Evolutionary conservation across 2,113 vertebrate genomes (phyloP), one percentile per base, ranked within the genome.

Genomic region (Podiceps cristatus): DNA sequence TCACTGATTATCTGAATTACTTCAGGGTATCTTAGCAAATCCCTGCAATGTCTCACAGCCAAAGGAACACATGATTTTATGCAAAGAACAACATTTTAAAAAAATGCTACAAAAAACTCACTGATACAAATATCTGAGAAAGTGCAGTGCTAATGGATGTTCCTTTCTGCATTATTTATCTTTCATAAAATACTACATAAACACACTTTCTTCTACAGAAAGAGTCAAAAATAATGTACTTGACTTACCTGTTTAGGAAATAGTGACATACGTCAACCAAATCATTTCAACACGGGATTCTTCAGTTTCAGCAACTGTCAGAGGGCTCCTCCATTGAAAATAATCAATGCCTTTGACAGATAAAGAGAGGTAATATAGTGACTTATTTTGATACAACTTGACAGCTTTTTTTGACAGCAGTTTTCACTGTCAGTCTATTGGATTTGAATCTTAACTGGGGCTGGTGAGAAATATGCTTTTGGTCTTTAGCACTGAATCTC

Each of bases 331-430:
- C 96, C 88, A 97, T 91, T 96, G 97, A 97, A 98, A 98, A 96
- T 96, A 98, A 98, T 98, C 97, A 96, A 98, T 98, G 94, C 4
- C 84, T 98, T 95, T 98, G 96, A 97, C 97, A 97, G 97, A 90
- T 85, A 95, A 95, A 95, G 94, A 96, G 88, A 96, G 59, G 94
- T 81, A 93, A 94, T 69, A 96, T 4, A 33, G 56, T 45, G 71
- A 92, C 93, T 96, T 93, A 93, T 97, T 97, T 86, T 98, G 97
- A 96, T 96, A 86, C 77, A 93, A 76, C 77, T 68, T 97, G 97
- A 98, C 98, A 98, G 97, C 45, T n/a, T 90, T 83, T 94, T 97
- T 91, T 96, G 79, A 92, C 91, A 91, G 68, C 91, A 68, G 56
- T 95, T 98, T 97, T 96, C 88, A 64, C 85, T 98, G 95, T 94